Base-by-base conservation (phyloP, 2,797 vertebrate species). In the Sphaeramia orbicularis region DNA sequence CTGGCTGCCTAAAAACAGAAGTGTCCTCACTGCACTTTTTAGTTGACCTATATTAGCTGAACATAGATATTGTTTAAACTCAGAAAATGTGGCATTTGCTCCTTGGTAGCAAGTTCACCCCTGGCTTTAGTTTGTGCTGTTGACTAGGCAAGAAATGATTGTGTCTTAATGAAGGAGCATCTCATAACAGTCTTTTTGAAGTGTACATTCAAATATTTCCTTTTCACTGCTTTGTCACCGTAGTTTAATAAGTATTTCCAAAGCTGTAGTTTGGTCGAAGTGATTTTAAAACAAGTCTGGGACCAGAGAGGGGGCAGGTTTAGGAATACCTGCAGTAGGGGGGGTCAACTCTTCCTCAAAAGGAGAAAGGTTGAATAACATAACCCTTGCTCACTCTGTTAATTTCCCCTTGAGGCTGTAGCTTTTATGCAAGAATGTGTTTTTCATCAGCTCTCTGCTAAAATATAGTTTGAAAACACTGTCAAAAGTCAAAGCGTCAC, bases 381-480 rank as follows among this genome's bases (percentile, higher is more conserved):
- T 19, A 53, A 48, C 44, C 45, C 21, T 63, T 36, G 11, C 21
- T 38, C 27, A 13, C 30, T 35, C 30, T 49, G 18, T 35, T 24
- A 48, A 8, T 50, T 32, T 54, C 21, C 44, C 37, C 42, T 36
- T 9, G 30, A 57, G 53, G 18, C 65, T 37, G 27, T 4, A 50
- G 53, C 27, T 55, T 49, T 48, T 50, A 7, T 67, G 6, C 35
- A 71, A 67, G 12, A 65, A 68, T 66, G 51, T 21, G 16, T 68
- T 67, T 60, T 65, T 59, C 27, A 13, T 59, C 43, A 24, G n/a
- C 10, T 24, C 12, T 44, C 35, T 55, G 11, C n/a, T 48, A 32
- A 56, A 56, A 48, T 44, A 27, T 27, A 57, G 27, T 15, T 65
- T 30, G 16, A 70, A 53, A 57, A 45, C 48, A 14, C 9, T 1